Evolutionary conservation across 2,797 vertebrate genomes (phyloP).

Genomic region (Channa striata): DNA sequence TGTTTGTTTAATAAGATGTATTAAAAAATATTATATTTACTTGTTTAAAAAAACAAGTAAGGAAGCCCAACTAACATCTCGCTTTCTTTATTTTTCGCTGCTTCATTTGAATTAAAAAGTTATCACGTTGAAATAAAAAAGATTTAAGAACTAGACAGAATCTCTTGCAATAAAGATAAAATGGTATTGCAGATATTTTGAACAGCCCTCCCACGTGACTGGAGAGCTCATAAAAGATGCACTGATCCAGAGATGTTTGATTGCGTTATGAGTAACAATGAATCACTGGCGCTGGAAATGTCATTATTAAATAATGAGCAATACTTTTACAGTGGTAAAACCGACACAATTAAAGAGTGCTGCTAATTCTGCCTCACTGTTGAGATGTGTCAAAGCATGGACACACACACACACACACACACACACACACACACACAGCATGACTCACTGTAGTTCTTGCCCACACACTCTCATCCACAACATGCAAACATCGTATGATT

Average conservation of each 20-base stretch:
- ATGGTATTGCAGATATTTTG: slow-evolving; percentile 39
- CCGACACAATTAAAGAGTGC: background rate
- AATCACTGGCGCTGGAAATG: slow-evolving; percentile 44
- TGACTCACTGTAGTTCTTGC: background rate
- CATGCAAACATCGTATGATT: background rate
- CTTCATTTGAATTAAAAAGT: no score
- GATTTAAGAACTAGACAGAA: no score
- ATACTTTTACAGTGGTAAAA: background rate
- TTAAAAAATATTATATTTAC: no score
- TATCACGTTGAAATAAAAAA: no score
- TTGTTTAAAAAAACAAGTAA: no score
- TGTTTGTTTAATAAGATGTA: no score
- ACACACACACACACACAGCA: background rate
- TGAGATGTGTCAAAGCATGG: background rate
- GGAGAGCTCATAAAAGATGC: slow-evolving; percentile 18
- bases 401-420: background rate
- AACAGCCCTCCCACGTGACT: slow-evolving; percentile 45
- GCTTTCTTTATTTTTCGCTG: no score
- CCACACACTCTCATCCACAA: background rate
- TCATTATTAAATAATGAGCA: slow-evolving; percentile 16
- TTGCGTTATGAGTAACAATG: slow-evolving; percentile 45
- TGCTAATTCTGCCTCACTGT: background rate
- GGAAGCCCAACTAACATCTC: no score
- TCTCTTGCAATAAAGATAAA: slow-evolving; percentile 19
- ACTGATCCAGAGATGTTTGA: slow-evolving; percentile 14